Evolutionary conservation across 2,888 invertebrate genomes (phyloP).

Genomic region (Agriopis aurantiaria): DNA sequence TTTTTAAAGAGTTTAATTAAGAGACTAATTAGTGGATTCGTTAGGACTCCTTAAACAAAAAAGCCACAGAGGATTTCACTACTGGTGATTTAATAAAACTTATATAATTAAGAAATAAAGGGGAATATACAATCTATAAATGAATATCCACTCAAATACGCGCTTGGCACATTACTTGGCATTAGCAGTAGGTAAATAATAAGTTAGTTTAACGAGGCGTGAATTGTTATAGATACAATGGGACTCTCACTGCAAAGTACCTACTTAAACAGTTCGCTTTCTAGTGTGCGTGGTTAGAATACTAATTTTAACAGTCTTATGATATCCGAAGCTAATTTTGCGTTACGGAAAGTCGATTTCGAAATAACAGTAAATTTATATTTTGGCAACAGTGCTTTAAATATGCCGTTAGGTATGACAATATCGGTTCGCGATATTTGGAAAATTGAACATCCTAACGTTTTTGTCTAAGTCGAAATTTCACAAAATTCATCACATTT

Average conservation of each 20-base stretch:
- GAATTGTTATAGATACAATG: conserved; percentile 44
- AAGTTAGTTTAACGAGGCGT: conserved; percentile 39
- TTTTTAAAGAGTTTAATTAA: not conserved
- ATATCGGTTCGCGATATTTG: not conserved
- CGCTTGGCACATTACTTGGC: conserved; percentile 3
- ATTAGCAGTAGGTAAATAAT: conserved; percentile 3
- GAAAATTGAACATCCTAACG: not conserved
- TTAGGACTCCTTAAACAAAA: not conserved
- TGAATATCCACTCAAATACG: conserved; percentile 1
- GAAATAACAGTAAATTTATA: not conserved
- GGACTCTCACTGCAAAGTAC: conserved; percentile 41
- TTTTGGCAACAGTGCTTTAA: not conserved
- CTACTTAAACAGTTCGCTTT: conserved; percentile 42
- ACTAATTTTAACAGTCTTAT: conserved; percentile 12
- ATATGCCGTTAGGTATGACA: not conserved
- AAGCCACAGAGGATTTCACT: not conserved
- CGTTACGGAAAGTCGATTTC: conserved; percentile 8
- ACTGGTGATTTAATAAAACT: no score
- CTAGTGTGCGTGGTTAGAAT: conserved; percentile 34
- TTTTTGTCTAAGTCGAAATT: not conserved
- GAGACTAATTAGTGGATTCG: not conserved
- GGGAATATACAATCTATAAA: not conserved
- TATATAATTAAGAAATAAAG: no score
- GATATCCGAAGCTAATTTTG: conserved; percentile 13
- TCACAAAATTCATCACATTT: not conserved